A percentile compares a stretch with the other conserved stretches of the same genome.
phyloP scores from a whole-genome alignment of 2,113 vertebrate genomes.

The Lonchura striata region DNA sequence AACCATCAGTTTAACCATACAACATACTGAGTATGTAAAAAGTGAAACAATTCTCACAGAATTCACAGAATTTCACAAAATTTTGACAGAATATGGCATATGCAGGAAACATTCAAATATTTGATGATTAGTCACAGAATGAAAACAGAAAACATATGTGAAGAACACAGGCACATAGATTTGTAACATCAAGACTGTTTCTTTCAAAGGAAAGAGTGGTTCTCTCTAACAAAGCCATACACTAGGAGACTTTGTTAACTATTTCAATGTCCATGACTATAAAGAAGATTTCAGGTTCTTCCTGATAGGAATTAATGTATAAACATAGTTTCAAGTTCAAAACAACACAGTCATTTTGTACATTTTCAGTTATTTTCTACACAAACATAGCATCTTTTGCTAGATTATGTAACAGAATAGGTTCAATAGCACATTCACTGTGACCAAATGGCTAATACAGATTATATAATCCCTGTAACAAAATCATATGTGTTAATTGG shows the following conservation, averaged over 20 bases:
- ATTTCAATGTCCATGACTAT: not conserved
- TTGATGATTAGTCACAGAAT: not conserved
- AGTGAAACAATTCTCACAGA: not conserved
- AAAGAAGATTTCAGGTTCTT: not conserved
- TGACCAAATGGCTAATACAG: not conserved
- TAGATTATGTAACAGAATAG: not conserved
- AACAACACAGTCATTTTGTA: rapidly evolving
- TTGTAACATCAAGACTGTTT: not conserved
- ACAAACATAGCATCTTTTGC: not conserved
- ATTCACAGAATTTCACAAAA: not conserved
- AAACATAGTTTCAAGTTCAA: not conserved
- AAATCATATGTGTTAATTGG: not conserved
- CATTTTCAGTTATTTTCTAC: too few relatives aligned
- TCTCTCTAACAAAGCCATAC: not conserved
- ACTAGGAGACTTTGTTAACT: not conserved
- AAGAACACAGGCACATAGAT: not conserved
- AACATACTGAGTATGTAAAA: not conserved
- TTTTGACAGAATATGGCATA: not conserved
- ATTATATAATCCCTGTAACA: not conserved
- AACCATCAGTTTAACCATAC: not conserved
- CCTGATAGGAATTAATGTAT: not conserved
- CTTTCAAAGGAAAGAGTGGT: not conserved
- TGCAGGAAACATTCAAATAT: not conserved
- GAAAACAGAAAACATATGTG: not conserved
- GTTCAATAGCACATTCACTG: not conserved